These are phyloP conservation scores for Chaetodon auriga DNA, from an alignment of 2,113 vertebrate species.

Conservation along the genomic window DNA sequence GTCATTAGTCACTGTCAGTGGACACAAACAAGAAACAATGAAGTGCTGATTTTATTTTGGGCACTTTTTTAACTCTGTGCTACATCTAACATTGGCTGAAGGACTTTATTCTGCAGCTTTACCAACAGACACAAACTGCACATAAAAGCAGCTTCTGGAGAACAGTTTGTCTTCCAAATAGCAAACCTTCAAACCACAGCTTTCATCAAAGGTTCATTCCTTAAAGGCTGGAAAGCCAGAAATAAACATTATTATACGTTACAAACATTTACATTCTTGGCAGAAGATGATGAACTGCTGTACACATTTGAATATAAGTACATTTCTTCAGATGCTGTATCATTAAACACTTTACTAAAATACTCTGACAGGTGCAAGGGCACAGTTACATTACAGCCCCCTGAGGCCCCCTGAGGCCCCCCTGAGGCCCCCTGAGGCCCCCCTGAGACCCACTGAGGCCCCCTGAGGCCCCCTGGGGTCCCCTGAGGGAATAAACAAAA, in stretches of 20 bases:
- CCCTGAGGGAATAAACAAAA: not conserved
- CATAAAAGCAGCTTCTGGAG: not conserved
- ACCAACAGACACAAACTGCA: not conserved
- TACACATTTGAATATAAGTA: not conserved
- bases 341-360: not conserved
- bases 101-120: not conserved
- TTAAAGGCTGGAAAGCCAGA: not conserved
- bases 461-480: not conserved
- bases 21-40: slow-evolving; percentile 19
- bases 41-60: slow-evolving; percentile 21
- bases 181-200: not conserved
- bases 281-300: not conserved
- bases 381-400: not conserved
- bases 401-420: not conserved
- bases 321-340: not conserved
- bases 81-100: not conserved
- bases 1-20: slow-evolving; percentile 37
- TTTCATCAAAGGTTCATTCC: too few species aligned
- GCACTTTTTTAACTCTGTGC: slow-evolving; percentile 9
- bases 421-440: not conserved
- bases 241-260: not conserved
- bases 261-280: not conserved
- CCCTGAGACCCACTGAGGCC: too few species aligned
- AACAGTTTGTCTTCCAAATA: not conserved
- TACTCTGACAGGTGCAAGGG: not conserved